Evolutionary conservation across 2,888 invertebrate species (phyloP), one percentile per base, ranked within the genome.

Genomic region (Latrodectus elegans): DNA sequence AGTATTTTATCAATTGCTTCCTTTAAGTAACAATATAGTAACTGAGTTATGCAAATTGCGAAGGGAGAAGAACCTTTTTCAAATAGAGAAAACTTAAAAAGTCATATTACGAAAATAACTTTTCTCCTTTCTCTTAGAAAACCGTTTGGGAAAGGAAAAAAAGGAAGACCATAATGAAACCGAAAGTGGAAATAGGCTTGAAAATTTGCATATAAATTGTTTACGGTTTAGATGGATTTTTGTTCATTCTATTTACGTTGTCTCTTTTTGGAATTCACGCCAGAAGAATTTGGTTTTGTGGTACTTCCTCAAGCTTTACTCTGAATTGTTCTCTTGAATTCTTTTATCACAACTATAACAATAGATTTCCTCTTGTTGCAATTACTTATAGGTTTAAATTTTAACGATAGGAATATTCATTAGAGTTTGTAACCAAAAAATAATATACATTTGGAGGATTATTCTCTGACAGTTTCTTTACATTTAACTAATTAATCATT

Each of bases 131-230:
- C 60, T 10, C 10, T n/a, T 60, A 15, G 14, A 60, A 60, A 38
- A 60, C n/a, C 60, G n/a, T 68, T 68, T 8, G 22, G 6, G n/a
- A 17, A 68, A 17, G 12, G 26, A 26, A 68, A 68, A n/a, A 68
- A 22, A 4, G 67, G 11, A 68, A 17, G 12, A 60, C 12, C 11
- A 60, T 60, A 60, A 60, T 60, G 60, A 60, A 60, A 60, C 12
- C 60, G 60, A 60, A 60, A 60, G 60, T 60, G 60, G 67, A 76
- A 75, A 76, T 76, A 12, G n/a, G 67, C 81, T 77, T 49, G 55
- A 49, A 77, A 73, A 87, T 87, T 87, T 87, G 86, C 86, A 87
- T 87, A 87, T 87, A 87, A 87, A 87, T 87, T 87, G 81, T 76
- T 77, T 76, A 38, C 64, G 77, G 55, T 75, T 87, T 76, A 72